Evolutionary conservation across 2,888 invertebrate genomes (phyloP), one percentile per base, ranked within the genome.

Genomic region (Diarsia rubi): DNA sequence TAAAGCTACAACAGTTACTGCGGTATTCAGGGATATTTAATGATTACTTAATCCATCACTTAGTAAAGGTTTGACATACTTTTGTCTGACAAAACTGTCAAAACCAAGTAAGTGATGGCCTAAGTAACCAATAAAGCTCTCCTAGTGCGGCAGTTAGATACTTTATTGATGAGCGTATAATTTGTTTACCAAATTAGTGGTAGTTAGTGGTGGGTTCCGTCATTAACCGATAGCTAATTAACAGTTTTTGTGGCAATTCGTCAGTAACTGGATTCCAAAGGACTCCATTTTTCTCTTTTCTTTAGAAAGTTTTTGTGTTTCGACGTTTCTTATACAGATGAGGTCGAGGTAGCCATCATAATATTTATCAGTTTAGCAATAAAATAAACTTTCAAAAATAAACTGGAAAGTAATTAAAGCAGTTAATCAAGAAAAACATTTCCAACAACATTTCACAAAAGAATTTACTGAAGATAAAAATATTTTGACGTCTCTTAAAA

Each of bases 361-460:
- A 9, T 4, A 31, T 14, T 4, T 49, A 31, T n/a, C 1, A 62
- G 42, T 65, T 24, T n/a, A 14, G n/a, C 6, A 68, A 21, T 42
- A 27, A 16, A 70, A 69, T 27, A 9, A 37, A 69, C 14, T 8
- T 6, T 24, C 1, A 1, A 3, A 27, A 27, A 2, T 45, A 31
- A 45, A 44, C n/a, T 31, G 16, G 4, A 37, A 4, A 49, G 69
- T 70, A 52, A 70, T 52, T 70, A 44, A 71, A 71, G 14, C 9
- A 31, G 19, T 71, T 69, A 24, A 45, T 45, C 11, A 71, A 49
- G 47, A 21, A 72, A 47, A 72, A 71, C 21, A 57, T 57, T 72
- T 60, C n/a, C 54, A 54, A 24, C 45, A 76, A 42, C 42, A 59
- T 68, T 68, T 49, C 9, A 78, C 21, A 60, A 49, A 77, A 77